phyloP scores from a whole-genome alignment of 1,140 invertebrate genomes.

The Apocrypta bakeri region DNA sequence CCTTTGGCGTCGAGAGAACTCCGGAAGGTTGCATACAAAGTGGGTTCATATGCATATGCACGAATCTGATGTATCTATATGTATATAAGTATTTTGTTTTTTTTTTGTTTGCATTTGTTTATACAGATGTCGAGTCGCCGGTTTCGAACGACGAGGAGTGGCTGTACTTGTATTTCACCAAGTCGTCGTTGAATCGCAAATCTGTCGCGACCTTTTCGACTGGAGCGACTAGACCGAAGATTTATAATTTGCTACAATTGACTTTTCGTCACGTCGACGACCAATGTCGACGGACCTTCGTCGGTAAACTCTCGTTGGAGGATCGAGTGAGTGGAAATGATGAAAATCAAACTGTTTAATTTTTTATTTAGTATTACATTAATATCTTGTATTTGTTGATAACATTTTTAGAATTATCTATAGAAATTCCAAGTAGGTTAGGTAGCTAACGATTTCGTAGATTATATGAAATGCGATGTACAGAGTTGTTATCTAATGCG shows the following conservation, averaged over 20 bases:
- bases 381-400: too few species aligned
- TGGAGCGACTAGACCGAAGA: constrained; percentile 62
- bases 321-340: constrained; percentile 57
- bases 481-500: background rate
- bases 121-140: constrained; percentile 52
- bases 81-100: background rate
- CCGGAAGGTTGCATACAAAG: constrained; percentile 54
- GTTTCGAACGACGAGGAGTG: constrained; percentile 59
- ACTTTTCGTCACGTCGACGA: constrained; percentile 56
- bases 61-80: too few species aligned
- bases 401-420: too few species aligned
- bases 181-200: constrained; percentile 50
- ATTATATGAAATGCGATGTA: background rate
- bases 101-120: background rate
- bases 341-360: too few species aligned
- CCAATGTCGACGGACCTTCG: constrained; percentile 54
- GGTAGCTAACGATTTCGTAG: too few species aligned
- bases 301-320: constrained; percentile 53
- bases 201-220: constrained; percentile 56
- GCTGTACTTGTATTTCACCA: constrained; percentile 53
- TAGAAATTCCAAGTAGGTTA: too few species aligned
- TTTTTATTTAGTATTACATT: too few species aligned
- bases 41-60: constrained; percentile 26
- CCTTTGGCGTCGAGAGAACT: constrained; percentile 55
- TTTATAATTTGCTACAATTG: constrained; percentile 60